Conservation (phyloP, 2,888 invertebrate species). For the Leucophenga maculata region DNA sequence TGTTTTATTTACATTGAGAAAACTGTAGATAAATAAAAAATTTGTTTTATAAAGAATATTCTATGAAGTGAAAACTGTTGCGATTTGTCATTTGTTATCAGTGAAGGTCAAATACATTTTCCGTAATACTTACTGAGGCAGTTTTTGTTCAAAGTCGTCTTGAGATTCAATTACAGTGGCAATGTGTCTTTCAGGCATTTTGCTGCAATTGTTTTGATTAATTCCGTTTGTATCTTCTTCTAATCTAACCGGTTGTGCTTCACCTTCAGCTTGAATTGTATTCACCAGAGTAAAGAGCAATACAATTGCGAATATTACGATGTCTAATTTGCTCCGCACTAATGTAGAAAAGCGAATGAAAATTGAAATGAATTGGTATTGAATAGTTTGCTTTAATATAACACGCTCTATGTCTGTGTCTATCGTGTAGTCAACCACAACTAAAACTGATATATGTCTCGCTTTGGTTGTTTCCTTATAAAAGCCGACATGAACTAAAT, state of each 20-base stretch:
- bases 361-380: too few species aligned
- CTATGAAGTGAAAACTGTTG: background rate
- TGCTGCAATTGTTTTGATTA: conserved; percentile 21
- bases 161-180: conserved; percentile 59
- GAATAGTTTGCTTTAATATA: too few species aligned
- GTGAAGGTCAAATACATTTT: conserved; percentile 28
- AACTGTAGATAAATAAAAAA: conserved; percentile 47
- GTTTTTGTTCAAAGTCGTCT: conserved; percentile 64
- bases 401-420: too few species aligned
- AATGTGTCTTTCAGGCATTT: conserved; percentile 63
- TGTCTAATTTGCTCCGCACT: too few species aligned
- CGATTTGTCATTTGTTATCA: conserved; percentile 11
- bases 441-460: too few species aligned
- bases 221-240: background rate
- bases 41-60: background rate
- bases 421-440: too few species aligned
- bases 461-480: too few species aligned
- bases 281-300: background rate
- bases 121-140: conserved; percentile 65
- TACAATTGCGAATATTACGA: too few species aligned
- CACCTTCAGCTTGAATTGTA: background rate
- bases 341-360: too few species aligned
- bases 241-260: background rate
- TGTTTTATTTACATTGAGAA: conserved; percentile 76
- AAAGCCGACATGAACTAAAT: too few species aligned